A percentile compares a stretch with the other conserved stretches of the same genome.
These are phyloP conservation scores for Dendrophyllia cribrosa DNA, from an alignment of 64 coral and sea anemone species.

Conservation along the genomic window DNA sequence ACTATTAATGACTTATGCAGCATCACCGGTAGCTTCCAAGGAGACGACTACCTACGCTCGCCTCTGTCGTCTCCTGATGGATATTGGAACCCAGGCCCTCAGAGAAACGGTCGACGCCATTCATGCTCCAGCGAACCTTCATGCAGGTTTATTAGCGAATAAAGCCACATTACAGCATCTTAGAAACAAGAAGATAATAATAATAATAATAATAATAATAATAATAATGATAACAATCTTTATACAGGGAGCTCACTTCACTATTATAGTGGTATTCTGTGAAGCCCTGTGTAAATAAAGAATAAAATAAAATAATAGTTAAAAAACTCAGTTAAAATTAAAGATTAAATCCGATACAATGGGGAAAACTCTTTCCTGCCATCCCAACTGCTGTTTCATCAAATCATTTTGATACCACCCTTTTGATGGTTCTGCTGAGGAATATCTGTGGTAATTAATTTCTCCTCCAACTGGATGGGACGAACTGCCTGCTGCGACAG, in stretches of 20 bases:
- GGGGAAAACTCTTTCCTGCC: constrained; percentile 22
- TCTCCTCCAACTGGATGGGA: too few relatives aligned
- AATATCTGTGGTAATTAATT: constrained; percentile 24
- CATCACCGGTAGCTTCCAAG: neutral
- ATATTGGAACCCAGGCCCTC: constrained; percentile 1
- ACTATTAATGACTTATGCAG: constrained; percentile 31
- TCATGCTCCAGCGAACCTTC: constrained; percentile 11
- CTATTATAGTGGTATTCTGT: too few relatives aligned
- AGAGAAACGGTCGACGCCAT: neutral
- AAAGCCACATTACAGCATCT: neutral
- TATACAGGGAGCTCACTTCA: too few relatives aligned
- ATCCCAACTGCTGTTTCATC: neutral
- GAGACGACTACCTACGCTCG: neutral
- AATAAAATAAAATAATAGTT: too few relatives aligned
- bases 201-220: too few relatives aligned
- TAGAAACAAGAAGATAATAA: too few relatives aligned
- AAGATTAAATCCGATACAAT: constrained; percentile 18
- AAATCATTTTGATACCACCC: constrained; percentile 23
- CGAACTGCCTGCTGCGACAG: too few relatives aligned
- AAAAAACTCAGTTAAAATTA: too few relatives aligned
- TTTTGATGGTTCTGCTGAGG: constrained; percentile 13
- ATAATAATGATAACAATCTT: too few relatives aligned
- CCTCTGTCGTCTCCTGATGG: constrained; percentile 4
- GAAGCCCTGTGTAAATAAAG: too few relatives aligned
- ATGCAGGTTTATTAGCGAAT: neutral